Evolutionary conservation across 1,140 invertebrate genomes (phyloP), one percentile per base, ranked within the genome.

Genomic region (Belonocnema kinseyi): DNA sequence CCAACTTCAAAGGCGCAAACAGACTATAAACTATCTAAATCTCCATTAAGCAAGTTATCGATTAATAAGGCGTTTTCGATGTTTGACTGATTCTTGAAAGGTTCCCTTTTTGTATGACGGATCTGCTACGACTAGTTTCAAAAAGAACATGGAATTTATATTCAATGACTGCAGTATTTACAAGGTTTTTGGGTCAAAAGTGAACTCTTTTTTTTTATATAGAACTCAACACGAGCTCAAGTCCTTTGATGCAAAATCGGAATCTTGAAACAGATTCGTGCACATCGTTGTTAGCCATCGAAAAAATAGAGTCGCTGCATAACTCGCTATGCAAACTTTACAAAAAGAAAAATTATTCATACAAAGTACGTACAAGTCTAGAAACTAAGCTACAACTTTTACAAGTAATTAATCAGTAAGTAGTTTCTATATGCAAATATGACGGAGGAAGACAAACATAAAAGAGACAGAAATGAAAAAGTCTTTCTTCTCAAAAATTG

Each of bases 51-150:
- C 52, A 70, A 78, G 77, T 80, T 74, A 79, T 75, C 76, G 70
- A 50, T 75, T 87, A 85, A 82, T 89, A 89, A 89, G 88, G 87
- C 86, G 83, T 86, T 82, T 89, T 89, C 87, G 88, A 89, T 89
- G 87, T 88, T 70, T 79, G 71, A 75, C 77, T 33, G 33, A 72
- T 73, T 66, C 61, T 66, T 7, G 40, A 66, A 46, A 66, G 52
- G 58, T 85, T 84, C 75, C 76, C 72, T 83, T 77, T 76, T 80
- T 17, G 4, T 33, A 76, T 80, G 75, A 82, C 80, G 72, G 77
- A 85, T 86, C 75, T 80, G 61, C 80, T 81, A 82, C 76, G 81
- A 86, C 77, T 86, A 85, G 80, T 78, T 84, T 82, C 72, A 83
- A 82, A 78, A 78, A 76, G 77, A 86, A 83, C 73, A 51, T 78